Evolutionary conservation across 2,797 vertebrate species (phyloP).

Genomic region (Argentina silus): DNA sequence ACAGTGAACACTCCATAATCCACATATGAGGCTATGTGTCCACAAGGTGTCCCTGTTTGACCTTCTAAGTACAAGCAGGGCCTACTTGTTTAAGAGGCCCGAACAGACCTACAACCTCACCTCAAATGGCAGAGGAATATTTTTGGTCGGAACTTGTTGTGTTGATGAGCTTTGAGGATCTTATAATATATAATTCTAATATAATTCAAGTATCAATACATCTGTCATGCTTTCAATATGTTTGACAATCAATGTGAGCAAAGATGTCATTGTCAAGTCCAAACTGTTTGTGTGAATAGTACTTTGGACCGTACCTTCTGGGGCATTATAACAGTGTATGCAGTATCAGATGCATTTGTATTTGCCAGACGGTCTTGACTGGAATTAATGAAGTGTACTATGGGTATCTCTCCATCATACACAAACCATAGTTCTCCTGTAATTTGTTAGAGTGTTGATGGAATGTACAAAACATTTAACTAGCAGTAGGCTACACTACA

Average conservation of each 20-base stretch:
- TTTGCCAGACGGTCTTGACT: neutral
- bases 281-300: too few relatives aligned
- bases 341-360: neutral
- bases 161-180: too few relatives aligned
- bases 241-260: too few relatives aligned
- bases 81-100: neutral
- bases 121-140: too few relatives aligned
- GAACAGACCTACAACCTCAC: neutral
- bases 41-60: constrained; percentile 77
- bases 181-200: too few relatives aligned
- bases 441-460: neutral
- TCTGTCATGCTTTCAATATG: too few relatives aligned
- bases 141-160: too few relatives aligned
- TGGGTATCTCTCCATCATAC: neutral
- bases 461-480: constrained; percentile 1
- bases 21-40: constrained; percentile 38
- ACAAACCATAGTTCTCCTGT: neutral
- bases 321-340: neutral
- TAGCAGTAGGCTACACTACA: neutral
- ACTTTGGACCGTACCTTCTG: too few relatives aligned
- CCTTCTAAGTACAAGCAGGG: neutral
- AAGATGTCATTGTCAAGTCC: too few relatives aligned
- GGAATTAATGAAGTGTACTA: neutral
- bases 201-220: too few relatives aligned
- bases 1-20: neutral